Base-by-base conservation (phyloP, 2,113 vertebrate species). In the Steatornis caripensis region DNA sequence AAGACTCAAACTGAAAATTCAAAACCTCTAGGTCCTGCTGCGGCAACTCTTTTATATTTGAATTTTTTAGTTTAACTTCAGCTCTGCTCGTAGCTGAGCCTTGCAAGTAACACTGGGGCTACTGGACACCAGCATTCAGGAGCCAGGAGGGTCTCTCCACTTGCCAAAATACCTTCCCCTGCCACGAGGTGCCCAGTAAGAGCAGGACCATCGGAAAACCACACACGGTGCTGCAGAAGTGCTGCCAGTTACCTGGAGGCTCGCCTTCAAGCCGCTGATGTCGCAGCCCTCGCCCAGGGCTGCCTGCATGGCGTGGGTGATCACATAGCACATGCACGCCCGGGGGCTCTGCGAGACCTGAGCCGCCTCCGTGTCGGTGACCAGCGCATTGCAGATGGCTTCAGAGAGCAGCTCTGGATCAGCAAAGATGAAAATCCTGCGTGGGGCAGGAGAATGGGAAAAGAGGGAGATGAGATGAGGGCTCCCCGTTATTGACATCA, bases 391-490 rank as follows among this genome's bases (percentile, higher is more conserved):
- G 88, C 98, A 98, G 95, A 99, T 92, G 20, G 98, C 97, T 55
- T 98, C 97, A 0, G 98, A 98, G 41, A 99, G 98, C 96, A 99
- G 96, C 18, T 98, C 98, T 0, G 99, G 99, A 74, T 99, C 99
- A 6, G 98, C 99, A 79, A 99, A 98, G 92, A 99, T 97, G 93
- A 99, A 99, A 96, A 99, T 98, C 97, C 99, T 99, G 96, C 0
- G 0, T 41, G n/a, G 60, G 20, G 17, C 0, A 4, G 20, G 51
- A 71, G 30, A 15, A 5, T 6, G 30, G 24, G 48, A 23, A 36
- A 29, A 72, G 19, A 62, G 12, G 14, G 45, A 53, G 61, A 37
- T 15, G 36, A 45, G 32, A 9, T 9, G 62, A 65, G n/a, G 41
- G 24, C 6, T 54, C 23, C 16, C 29, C 0, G 0, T 46, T 78